Evolutionary conservation across 2,888 invertebrate species (phyloP).

Genomic region (Trypoxylon attenuatum): DNA sequence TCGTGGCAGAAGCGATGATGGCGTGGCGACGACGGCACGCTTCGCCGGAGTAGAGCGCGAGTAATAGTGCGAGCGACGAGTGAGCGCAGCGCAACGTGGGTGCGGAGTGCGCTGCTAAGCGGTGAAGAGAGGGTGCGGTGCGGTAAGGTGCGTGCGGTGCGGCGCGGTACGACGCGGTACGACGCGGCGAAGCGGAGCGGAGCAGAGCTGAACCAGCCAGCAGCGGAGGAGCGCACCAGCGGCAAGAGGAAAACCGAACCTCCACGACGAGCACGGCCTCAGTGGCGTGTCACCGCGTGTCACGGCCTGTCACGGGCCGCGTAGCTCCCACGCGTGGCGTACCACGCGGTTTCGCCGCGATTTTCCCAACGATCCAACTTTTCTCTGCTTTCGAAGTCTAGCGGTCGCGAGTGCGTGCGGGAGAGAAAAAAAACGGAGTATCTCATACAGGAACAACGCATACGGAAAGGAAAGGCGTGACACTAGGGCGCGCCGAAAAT

Average conservation of each 20-base stretch:
- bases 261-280: neutral
- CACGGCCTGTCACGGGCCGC: neutral
- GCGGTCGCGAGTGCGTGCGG: too few species aligned
- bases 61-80: neutral
- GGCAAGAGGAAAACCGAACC: neutral
- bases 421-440: too few species aligned
- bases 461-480: too few species aligned
- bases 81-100: too few species aligned
- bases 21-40: neutral
- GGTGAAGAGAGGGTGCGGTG: neutral
- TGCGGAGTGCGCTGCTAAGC: neutral
- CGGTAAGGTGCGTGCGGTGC: neutral
- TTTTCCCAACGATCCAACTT: too few species aligned
- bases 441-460: too few species aligned
- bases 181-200: neutral
- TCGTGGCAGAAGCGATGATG: neutral
- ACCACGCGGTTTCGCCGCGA: neutral
- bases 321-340: neutral
- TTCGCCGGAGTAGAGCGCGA: too few species aligned
- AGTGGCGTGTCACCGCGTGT: conserved; percentile 9
- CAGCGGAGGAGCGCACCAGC: neutral
- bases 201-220: neutral
- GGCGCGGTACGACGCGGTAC: neutral
- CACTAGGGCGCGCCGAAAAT: too few species aligned
- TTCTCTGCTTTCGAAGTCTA: too few species aligned